Evolutionary conservation across 1,140 invertebrate genomes (phyloP).

Genomic region (Belonocnema kinseyi): DNA sequence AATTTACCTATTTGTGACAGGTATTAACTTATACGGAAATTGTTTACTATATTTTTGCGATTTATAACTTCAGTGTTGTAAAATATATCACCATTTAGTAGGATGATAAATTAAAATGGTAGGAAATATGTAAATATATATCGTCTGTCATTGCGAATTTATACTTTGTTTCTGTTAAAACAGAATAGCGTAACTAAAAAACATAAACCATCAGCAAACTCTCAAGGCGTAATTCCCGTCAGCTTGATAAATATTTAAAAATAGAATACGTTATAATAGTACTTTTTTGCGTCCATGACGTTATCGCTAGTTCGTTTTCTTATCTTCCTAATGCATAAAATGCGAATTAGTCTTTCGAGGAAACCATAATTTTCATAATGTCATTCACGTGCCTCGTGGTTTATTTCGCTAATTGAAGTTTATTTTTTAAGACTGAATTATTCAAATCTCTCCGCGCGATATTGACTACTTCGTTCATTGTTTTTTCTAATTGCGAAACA

Average conservation of each 20-base stretch:
- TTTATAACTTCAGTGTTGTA: no score
- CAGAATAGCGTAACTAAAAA: background rate
- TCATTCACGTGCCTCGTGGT: background rate
- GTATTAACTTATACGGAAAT: no score
- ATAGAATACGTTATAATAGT: background rate
- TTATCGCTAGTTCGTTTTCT: conserved; percentile 5
- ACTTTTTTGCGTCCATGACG: background rate
- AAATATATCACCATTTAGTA: no score
- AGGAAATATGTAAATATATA: no score
- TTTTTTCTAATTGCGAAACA: background rate
- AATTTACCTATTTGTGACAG: no score
- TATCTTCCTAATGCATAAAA: background rate
- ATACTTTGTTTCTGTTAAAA: no score
- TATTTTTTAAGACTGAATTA: conserved; percentile 21
- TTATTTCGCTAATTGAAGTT: no score
- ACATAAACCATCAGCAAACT: background rate
- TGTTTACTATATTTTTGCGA: no score
- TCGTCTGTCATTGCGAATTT: no score
- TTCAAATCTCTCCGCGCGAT: conserved; percentile 9
- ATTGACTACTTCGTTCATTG: background rate
- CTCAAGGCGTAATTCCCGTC: background rate
- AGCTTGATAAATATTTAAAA: conserved; percentile 17
- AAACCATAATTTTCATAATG: conserved; percentile 18
- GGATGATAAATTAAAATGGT: no score
- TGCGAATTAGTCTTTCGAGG: background rate